Conservation (phyloP, 2,797 vertebrate genomes). For the Aselliscus stoliczkanus region DNA sequence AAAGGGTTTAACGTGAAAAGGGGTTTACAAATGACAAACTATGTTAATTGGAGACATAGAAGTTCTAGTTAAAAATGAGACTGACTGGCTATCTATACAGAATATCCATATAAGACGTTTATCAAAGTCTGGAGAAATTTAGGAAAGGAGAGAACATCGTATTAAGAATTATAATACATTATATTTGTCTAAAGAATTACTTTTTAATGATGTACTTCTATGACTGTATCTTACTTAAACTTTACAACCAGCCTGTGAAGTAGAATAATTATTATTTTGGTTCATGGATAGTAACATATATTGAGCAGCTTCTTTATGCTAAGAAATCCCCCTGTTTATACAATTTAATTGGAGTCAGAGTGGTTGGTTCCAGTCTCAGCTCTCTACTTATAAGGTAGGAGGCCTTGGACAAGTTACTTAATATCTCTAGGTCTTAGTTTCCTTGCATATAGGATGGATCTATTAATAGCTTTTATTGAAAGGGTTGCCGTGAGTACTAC, state of each 20-base stretch:
- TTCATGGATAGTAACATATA: neutral
- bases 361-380: neutral
- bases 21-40: neutral
- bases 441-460: neutral
- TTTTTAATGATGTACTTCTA: neutral
- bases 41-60: neutral
- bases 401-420: neutral
- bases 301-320: neutral
- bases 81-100: neutral
- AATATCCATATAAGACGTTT: neutral
- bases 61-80: neutral
- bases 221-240: neutral
- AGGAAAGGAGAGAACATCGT: neutral
- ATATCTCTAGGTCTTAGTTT: neutral
- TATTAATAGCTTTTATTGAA: neutral
- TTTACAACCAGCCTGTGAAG: neutral
- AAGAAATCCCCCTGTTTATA: neutral
- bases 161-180: neutral
- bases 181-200: neutral
- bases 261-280: neutral
- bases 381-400: neutral
- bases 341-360: neutral
- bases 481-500: neutral
- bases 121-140: neutral
- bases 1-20: neutral